Base-by-base conservation (phyloP, 2,888 invertebrate genomes). In the Eupithecia vulgata region DNA sequence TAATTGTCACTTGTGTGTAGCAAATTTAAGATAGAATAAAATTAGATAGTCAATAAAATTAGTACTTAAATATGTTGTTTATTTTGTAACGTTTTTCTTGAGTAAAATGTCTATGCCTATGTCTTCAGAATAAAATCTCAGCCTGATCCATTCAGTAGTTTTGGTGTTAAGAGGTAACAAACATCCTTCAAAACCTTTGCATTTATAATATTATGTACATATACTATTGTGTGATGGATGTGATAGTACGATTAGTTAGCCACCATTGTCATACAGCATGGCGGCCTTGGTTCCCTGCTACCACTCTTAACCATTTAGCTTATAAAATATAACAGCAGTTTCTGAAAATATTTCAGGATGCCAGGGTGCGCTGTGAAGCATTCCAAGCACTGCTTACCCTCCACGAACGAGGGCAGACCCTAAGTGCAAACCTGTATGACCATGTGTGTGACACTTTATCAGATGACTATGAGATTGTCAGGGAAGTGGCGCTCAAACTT, bases 401-500 rank as follows among this genome's bases (percentile, higher is more conserved):
- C 13, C 97, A 98, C 83, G 96, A 97, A 79, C 95, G 98, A 76
- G 98, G 98, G 0, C 96, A 98, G 76, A 95, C 96, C 70, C 90
- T 99, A n/a, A 96, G 97, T 70, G 96, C 96, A 0, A 94, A 92
- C 69, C 90, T 96, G 34, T 96, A 96, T 80, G 94, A 95, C 64
- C 88, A 94, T 25, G 96, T 97, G 37, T 97, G 97, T 84, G 94
- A 95, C 34, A 97, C 98, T 1, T 95, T 99, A 66, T 96, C 96
- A 35, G 99, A 99, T 90, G 99, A 99, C 89, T 98, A 98, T 90
- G 99, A 99, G 91, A 97, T 98, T 84, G 99, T 99, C 0, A 95
- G 99, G 70, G 96, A 97, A 83, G 97, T 97, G 64, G 98, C 98
- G 0, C 92, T 99, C 8, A 97, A 97, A 85, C 92, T 99, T 37